These are phyloP conservation scores for Zaprionus taronus DNA, from an alignment of 1,140 invertebrate genomes.

Conservation along the genomic window DNA sequence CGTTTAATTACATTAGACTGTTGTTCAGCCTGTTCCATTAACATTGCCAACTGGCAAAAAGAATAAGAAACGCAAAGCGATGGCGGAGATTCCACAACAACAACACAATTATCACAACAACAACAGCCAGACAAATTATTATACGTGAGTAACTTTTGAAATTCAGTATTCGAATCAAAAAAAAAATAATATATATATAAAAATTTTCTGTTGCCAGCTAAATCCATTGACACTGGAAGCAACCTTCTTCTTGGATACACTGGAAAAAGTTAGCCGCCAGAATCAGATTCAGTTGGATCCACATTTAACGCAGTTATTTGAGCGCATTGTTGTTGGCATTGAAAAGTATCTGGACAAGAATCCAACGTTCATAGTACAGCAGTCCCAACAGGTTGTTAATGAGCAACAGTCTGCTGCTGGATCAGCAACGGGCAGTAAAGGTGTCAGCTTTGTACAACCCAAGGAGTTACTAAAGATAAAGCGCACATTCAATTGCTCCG, in stretches of 20 bases:
- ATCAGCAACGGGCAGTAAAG: not conserved
- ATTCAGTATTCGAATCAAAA: not conserved
- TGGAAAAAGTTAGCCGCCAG: constrained; percentile 42
- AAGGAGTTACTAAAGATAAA: constrained; percentile 61
- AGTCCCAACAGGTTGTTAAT: not conserved
- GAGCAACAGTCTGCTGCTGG: constrained; percentile 10
- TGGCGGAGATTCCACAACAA: constrained; percentile 47
- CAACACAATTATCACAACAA: not conserved
- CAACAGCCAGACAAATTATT: constrained; percentile 33
- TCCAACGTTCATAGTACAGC: constrained; percentile 45
- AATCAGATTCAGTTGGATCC: constrained; percentile 56
- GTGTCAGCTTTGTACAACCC: constrained; percentile 51
- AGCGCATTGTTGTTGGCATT: constrained; percentile 66
- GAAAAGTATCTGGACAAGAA: constrained; percentile 67
- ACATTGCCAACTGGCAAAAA: constrained; percentile 34
- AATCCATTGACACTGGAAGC: constrained; percentile 77
- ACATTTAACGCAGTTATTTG: constrained; percentile 52
- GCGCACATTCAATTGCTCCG: constrained; percentile 60
- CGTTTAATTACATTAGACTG: constrained; percentile 27
- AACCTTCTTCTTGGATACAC: constrained; percentile 61
- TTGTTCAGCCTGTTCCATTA: not conserved
- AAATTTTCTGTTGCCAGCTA: constrained; percentile 43
- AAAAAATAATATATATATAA: not conserved
- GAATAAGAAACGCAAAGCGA: constrained; percentile 52
- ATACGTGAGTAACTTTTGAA: constrained; percentile 53